A percentile compares a stretch with the other conserved stretches of the same genome.
Conservation (phyloP, 2,797 vertebrate genomes). For the Periparus ater region DNA sequence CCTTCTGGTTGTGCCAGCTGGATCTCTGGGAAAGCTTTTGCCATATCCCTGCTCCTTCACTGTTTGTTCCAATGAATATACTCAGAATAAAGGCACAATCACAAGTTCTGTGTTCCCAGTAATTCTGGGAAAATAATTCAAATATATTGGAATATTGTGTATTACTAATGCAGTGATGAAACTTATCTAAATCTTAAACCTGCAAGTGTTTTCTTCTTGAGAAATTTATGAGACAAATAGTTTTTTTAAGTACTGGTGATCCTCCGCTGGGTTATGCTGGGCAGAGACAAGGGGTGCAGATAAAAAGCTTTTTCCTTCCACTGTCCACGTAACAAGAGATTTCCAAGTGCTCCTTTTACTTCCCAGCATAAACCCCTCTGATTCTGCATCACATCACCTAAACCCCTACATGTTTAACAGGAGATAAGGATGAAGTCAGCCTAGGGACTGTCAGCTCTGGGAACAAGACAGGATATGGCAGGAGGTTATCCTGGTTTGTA, state of each 20-base stretch:
- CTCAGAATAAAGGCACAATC: neutral
- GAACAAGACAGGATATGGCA: conserved; percentile 53
- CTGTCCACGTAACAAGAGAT: neutral
- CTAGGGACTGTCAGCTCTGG: conserved; percentile 35
- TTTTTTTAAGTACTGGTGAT: neutral
- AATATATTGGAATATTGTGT: neutral
- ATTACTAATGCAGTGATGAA: neutral
- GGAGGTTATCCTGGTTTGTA: conserved; percentile 51
- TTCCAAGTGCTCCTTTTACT: conserved; percentile 29
- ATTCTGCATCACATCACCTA: conserved; percentile 57
- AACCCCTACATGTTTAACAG: conserved; percentile 34
- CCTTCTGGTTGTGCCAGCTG: neutral
- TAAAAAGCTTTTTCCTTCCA: conserved; percentile 25
- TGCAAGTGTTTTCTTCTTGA: neutral
- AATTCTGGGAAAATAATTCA: neutral
- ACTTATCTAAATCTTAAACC: neutral
- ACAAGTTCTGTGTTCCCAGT: neutral
- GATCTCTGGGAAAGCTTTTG: neutral
- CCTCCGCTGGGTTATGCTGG: neutral
- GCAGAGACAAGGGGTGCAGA: neutral
- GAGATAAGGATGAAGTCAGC: conserved; percentile 65
- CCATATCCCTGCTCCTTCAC: neutral
- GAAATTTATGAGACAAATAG: neutral
- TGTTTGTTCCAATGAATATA: neutral
- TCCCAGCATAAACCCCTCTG: conserved; percentile 4